Evolutionary conservation across 2,888 invertebrate genomes (phyloP), one percentile per base, ranked within the genome.

Genomic region (Malthinus flaveolus): DNA sequence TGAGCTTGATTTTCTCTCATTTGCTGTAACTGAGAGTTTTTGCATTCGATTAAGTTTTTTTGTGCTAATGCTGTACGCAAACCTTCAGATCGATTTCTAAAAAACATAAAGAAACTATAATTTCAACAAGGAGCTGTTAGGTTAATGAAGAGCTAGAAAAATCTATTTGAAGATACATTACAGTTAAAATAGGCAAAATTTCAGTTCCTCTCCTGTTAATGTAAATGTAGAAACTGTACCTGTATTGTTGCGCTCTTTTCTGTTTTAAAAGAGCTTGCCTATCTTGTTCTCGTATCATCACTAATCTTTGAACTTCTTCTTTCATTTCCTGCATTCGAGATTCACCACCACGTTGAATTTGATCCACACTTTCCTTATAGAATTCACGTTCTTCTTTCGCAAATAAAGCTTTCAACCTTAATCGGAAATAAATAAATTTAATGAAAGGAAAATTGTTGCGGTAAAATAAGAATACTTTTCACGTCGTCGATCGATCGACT

Each of bases 1-100:
- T 75, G 76, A 0, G 83, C 78, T 64, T 82, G 75, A 56, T 86
- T 86, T 72, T 87, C 86, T 48, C 76, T 77, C 35, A 87, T 87
- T 75, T 87, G 87, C 65, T 83, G 83, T 46, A 84, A 73, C 62
- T 86, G 86, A 2, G 81, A 76, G 42, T 81, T 75, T 66, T 84
- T 80, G 0, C 81, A 79, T 61, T 87, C 84, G 33, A 80, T 78
- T 0, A 82, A 78, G 8, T 82, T 79, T 35, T 81, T 70, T 61
- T 82, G 80, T 67, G 79, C 6, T 67, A 79, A 1, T 73, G 75
- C 72, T 72, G 83, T 62, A 68, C 83, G 72, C 70, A 83, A 74
- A 74, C 85, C 55, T 73, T 79, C 66, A 78, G 83, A 77, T 2
- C 73, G 71, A 10, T 70, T 67, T 34, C 74, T 75, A 46, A 32